These are phyloP conservation scores for Melinaea menophilus DNA, from an alignment of 2,888 invertebrate species.

Conservation along the genomic window DNA sequence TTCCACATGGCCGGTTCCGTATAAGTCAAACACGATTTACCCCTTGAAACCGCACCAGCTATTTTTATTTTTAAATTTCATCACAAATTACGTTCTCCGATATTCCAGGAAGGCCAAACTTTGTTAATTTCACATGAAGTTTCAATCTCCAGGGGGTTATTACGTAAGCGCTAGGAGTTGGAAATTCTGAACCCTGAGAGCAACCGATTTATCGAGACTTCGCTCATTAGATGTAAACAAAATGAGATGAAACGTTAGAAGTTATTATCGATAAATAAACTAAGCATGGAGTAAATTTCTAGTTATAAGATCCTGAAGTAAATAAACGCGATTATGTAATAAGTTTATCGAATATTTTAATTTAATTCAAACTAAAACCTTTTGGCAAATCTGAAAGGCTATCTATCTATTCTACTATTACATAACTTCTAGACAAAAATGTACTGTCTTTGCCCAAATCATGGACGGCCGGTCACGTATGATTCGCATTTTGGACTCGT, in stretches of 20 bases:
- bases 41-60: constrained; percentile 31
- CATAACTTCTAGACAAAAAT: constrained; percentile 9
- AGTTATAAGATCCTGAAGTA: not conserved
- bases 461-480: constrained; percentile 24
- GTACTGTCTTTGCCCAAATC: constrained; percentile 23
- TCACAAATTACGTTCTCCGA: constrained; percentile 63
- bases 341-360: no score
- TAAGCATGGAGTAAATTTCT: not conserved
- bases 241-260: constrained; percentile 1
- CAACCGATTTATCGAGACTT: constrained; percentile 22
- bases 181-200: constrained; percentile 24
- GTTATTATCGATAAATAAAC: constrained; percentile 6
- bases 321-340: no score
- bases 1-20: constrained; percentile 15
- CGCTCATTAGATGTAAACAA: constrained; percentile 3
- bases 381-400: no score
- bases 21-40: constrained; percentile 12
- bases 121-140: constrained; percentile 73
- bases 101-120: constrained; percentile 55
- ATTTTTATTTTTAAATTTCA: constrained; percentile 70
- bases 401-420: not conserved
- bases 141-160: constrained; percentile 62
- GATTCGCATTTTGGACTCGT: constrained; percentile 31
- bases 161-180: constrained; percentile 44
- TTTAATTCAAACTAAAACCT: no score